Conservation (phyloP, 2,888 invertebrate species). For the Limnephilus lunatus region DNA sequence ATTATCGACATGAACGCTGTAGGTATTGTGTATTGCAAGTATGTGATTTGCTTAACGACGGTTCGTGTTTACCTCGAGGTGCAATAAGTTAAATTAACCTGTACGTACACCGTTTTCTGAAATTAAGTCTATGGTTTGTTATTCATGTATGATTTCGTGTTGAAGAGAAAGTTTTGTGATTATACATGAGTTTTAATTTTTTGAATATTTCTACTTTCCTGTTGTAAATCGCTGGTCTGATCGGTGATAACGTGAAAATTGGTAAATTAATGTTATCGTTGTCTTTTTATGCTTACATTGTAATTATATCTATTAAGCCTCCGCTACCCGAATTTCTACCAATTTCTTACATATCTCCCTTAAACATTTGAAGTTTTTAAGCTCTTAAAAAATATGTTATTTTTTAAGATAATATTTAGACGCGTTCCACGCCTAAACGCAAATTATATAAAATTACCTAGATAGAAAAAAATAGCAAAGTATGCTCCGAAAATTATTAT, state of each 20-base stretch:
- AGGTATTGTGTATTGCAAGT: not conserved
- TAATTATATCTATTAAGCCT: no score
- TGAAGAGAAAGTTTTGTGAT: not conserved
- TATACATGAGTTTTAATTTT: not conserved
- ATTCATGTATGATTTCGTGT: not conserved
- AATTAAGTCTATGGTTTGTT: not conserved
- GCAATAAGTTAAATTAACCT: not conserved
- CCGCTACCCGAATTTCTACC: no score
- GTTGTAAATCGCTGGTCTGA: not conserved
- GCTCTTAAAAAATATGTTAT: no score
- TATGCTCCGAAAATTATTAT: no score
- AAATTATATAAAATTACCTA: no score
- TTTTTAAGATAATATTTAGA: no score
- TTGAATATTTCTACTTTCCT: not conserved
- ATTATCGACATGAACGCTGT: not conserved
- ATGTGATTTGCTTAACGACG: not conserved
- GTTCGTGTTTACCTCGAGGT: conserved; percentile 25
- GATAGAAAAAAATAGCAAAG: no score
- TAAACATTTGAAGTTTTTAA: no score
- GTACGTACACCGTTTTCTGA: not conserved
- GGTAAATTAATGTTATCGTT: no score
- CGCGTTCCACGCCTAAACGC: no score
- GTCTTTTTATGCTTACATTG: no score
- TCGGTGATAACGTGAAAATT: not conserved
- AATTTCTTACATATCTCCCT: no score